These are phyloP conservation scores for Melanitta fusca DNA, from an alignment of 2,797 vertebrate genomes.

Conservation along the genomic window DNA sequence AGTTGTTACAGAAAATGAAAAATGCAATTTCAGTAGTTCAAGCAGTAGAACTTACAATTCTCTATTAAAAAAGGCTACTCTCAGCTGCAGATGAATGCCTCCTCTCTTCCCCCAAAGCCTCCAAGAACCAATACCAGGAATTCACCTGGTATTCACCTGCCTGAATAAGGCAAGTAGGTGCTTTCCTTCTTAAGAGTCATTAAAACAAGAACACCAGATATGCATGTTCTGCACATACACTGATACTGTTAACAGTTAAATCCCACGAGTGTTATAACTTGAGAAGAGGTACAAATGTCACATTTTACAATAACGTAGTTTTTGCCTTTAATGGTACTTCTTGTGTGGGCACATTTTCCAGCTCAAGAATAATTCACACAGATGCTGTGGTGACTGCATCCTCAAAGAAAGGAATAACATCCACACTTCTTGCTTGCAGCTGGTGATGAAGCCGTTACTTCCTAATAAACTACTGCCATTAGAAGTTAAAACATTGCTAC, in stretches of 20 bases:
- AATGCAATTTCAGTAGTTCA: not conserved
- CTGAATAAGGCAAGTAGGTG: not conserved
- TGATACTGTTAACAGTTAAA: not conserved
- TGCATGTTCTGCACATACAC: not conserved
- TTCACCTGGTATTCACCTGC: not conserved
- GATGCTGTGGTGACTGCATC: not conserved
- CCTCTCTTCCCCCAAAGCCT: not conserved
- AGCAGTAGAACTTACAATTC: not conserved
- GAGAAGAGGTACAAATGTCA: not conserved
- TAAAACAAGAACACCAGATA: not conserved
- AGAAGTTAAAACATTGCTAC: not conserved
- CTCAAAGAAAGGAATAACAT: not conserved
- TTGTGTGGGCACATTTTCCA: not conserved
- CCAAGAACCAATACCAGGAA: not conserved
- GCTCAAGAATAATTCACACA: not conserved
- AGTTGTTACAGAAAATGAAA: not conserved
- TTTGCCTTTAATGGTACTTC: not conserved
- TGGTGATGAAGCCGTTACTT: not conserved
- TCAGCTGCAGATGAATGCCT: not conserved
- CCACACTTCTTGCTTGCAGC: not conserved
- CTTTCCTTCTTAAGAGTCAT: not conserved
- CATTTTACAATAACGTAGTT: not conserved
- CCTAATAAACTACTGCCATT: not conserved
- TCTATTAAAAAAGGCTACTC: not conserved
- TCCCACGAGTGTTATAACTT: not conserved